These are phyloP conservation scores for Okamejei kenojei DNA, from an alignment of 2,797 vertebrate species.

Conservation along the genomic window DNA sequence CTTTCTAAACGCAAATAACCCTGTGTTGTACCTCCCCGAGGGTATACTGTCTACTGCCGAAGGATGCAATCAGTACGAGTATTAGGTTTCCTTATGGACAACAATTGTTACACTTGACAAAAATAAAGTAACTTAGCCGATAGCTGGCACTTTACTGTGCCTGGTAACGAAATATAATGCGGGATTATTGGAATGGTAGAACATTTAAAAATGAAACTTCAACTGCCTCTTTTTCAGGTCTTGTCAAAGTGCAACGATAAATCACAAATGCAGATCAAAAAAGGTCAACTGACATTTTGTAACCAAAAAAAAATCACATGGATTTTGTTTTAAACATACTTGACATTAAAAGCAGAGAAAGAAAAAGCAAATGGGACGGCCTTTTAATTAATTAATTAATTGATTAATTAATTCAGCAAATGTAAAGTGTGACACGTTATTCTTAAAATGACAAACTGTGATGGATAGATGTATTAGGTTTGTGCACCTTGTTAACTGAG, in stretches of 20 bases:
- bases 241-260: background rate
- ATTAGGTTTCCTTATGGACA: slow-evolving; percentile 13
- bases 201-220: background rate
- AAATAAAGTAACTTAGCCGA: background rate
- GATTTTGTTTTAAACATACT: slow-evolving; percentile 25
- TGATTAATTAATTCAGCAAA: background rate
- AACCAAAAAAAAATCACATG: background rate
- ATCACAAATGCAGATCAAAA: background rate
- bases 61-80: background rate
- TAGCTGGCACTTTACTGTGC: background rate
- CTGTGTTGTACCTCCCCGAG: background rate
- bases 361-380: slow-evolving; percentile 16
- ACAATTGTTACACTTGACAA: background rate
- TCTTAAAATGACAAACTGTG: slow-evolving; percentile 26
- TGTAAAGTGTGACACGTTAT: slow-evolving; percentile 20
- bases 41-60: background rate
- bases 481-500: slow-evolving; percentile 32
- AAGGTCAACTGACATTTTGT: background rate
- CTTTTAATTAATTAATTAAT: background rate
- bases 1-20: too few species aligned
- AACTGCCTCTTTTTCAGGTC: background rate
- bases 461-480: slow-evolving; percentile 19
- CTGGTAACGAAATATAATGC: slow-evolving; percentile 3
- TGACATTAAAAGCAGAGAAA: background rate
- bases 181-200: background rate